Evolutionary conservation across 2,797 vertebrate species (phyloP), one percentile per base, ranked within the genome.

Genomic region (Anas bahamensis): DNA sequence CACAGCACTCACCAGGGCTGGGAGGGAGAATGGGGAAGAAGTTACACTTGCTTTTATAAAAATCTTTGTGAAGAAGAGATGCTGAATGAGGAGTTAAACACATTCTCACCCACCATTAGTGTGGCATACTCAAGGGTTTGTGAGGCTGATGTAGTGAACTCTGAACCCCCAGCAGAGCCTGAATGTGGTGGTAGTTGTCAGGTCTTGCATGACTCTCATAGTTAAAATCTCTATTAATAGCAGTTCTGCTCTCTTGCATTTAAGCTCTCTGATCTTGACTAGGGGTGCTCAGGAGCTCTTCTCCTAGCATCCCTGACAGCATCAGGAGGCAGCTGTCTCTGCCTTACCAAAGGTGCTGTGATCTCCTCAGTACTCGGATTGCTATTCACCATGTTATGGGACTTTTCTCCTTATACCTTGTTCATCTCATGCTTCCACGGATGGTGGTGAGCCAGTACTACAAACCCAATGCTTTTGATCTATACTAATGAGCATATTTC

Each of bases 401-500:
- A 84, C 73, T 77, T 86, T 57, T 82, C 22, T 89, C 71, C 64
- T 74, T 85, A 55, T 24, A 33, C 74, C 79, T 69, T 19, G 12
- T 69, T 65, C 13, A 44, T 81, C 81, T 82, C 78, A 17, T 74
- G 64, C 57, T 88, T 86, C 76, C 64, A 28, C 1, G 53, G 64
- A 88, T 94, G 74, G 64, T 91, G 68, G 77, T 66, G 66, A 91
- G 71, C 71, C 89, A 86, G 64, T 68, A 70, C 74, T 59, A 68
- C 80, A 90, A 61, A 61, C 73, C 53, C 69, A 80, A 28, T n/a
- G 29, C 79, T 93, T 89, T 86, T 81, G 69, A 41, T 81, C 83
- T 66, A 41, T 83, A 93, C 96, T 97, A 96, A 97, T 90, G 55
- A 77, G 82, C 88, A 77, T 97, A 78, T 98, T 96, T 98, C 93